These are phyloP conservation scores for Gouania willdenowi DNA, from an alignment of 2,797 vertebrate species.

Conservation along the genomic window DNA sequence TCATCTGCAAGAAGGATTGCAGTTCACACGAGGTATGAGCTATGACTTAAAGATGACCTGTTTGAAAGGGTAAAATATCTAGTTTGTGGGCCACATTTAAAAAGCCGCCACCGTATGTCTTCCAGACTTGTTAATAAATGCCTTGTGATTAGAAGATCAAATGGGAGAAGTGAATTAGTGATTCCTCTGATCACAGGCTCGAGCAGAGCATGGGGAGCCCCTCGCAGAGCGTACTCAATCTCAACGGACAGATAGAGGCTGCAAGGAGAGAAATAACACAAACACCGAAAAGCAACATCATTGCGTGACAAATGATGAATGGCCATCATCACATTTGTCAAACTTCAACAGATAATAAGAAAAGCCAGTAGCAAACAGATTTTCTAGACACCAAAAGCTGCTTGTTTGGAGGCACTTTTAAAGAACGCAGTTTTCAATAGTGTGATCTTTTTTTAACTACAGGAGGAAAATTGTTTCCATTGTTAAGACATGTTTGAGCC, in stretches of 20 bases:
- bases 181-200: slow-evolving; percentile 70
- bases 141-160: slow-evolving; percentile 75
- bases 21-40: slow-evolving; percentile 21
- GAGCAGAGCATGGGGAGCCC: slow-evolving; percentile 29
- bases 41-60: slow-evolving; percentile 58
- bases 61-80: slow-evolving; percentile 59
- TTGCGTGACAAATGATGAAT: slow-evolving; percentile 13
- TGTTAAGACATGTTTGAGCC: too few species aligned
- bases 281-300: slow-evolving; percentile 22
- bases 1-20: slow-evolving; percentile 21
- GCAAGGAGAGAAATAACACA: not conserved
- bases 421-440: too few species aligned
- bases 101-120: slow-evolving; percentile 48
- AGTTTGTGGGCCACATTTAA: slow-evolving; percentile 52
- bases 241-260: slow-evolving; percentile 17
- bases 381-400: too few species aligned
- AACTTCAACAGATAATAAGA: slow-evolving; percentile 2
- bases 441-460: too few species aligned
- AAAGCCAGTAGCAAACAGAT: too few species aligned
- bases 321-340: slow-evolving; percentile 17
- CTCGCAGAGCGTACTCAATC: slow-evolving; percentile 40
- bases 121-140: slow-evolving; percentile 72
- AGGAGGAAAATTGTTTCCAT: too few species aligned
- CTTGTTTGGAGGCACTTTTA: too few species aligned
- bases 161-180: slow-evolving; percentile 61